Percentiles rank a stretch among this genome's conserved stretches.
Conservation (phyloP, 2,797 vertebrate species). For the Etheostoma nigrum region DNA sequence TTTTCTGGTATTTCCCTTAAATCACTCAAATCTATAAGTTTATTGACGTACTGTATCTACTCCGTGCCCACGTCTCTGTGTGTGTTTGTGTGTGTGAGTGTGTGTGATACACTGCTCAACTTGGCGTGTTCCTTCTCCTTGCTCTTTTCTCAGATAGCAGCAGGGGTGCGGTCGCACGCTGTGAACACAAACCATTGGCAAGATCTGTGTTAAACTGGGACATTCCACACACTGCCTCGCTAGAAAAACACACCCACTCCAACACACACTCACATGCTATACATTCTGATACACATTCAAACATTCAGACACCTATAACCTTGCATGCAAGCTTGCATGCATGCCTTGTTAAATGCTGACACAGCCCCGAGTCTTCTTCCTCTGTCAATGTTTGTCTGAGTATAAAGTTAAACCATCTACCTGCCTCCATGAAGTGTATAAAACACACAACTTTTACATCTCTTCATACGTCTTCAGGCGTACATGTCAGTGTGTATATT, state of each 20-base stretch:
- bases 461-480: not conserved
- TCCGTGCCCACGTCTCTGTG: not conserved
- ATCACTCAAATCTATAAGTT: slow-evolving; percentile 18
- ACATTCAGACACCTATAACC: slow-evolving; percentile 28
- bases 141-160: slow-evolving; percentile 44
- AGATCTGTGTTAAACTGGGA: slow-evolving; percentile 74
- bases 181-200: slow-evolving; percentile 61
- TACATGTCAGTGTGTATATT: not conserved
- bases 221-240: slow-evolving; percentile 59
- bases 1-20: slow-evolving; percentile 16
- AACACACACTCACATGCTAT: slow-evolving; percentile 34
- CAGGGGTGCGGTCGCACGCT: slow-evolving; percentile 59
- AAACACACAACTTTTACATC: slow-evolving; percentile 10
- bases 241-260: slow-evolving; percentile 29
- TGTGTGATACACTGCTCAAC: not conserved
- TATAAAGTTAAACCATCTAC: not conserved
- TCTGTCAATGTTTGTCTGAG: not conserved
- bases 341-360: slow-evolving; percentile 32
- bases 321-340: slow-evolving; percentile 27
- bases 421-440: not conserved
- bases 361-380: slow-evolving; percentile 9
- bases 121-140: slow-evolving; percentile 22
- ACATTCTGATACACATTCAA: slow-evolving; percentile 26
- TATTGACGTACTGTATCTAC: slow-evolving; percentile 10
- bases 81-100: slow-evolving; percentile 3